Conservation (phyloP, 2,888 invertebrate species). For the Aradus depressus region DNA sequence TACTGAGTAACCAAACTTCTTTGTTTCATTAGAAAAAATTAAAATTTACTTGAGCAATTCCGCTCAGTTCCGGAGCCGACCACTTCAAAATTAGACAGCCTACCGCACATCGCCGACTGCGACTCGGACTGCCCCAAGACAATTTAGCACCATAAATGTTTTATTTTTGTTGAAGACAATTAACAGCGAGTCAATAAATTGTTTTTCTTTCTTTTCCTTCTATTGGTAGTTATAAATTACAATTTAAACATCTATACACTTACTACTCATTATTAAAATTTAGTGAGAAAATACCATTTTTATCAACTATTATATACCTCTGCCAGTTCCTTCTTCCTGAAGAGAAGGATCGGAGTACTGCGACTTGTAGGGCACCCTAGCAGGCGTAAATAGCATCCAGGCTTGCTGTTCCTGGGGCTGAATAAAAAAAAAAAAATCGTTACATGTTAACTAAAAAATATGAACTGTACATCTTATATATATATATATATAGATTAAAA, state of each 20-base stretch:
- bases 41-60: too few species aligned
- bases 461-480: neutral
- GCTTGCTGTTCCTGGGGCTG: slow-evolving; percentile 60
- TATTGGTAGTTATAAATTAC: neutral
- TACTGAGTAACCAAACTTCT: too few species aligned
- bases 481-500: neutral
- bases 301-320: slow-evolving; percentile 28
- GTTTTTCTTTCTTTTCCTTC: neutral
- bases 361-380: slow-evolving; percentile 61
- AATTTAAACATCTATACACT: neutral
- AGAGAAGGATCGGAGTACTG: slow-evolving; percentile 59
- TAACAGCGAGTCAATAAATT: neutral
- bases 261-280: neutral
- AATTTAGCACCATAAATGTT: too few species aligned
- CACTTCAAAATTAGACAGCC: too few species aligned
- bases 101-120: too few species aligned
- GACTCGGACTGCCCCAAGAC: too few species aligned
- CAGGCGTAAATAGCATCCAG: slow-evolving; percentile 77
- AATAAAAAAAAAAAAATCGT: slow-evolving; percentile 28
- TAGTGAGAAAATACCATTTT: neutral
- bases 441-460: neutral
- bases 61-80: too few species aligned
- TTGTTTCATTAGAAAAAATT: too few species aligned
- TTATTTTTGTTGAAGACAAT: too few species aligned
- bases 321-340: slow-evolving; percentile 64